Evolutionary conservation across 2,113 vertebrate species (phyloP).

Genomic region (Sula dactylatra): DNA sequence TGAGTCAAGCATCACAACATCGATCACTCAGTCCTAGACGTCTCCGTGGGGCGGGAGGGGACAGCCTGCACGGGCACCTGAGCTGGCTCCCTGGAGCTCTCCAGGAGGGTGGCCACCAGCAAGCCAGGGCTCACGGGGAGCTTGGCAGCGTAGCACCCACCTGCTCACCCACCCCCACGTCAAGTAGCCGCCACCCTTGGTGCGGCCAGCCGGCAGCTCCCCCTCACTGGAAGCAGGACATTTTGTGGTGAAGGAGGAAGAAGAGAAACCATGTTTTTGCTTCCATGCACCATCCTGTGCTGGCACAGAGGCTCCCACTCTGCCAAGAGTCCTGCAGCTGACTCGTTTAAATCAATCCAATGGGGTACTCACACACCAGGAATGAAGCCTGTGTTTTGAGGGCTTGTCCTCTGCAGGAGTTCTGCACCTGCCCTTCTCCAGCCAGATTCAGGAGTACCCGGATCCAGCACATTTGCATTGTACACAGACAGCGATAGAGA

Average conservation of each 20-base stretch:
- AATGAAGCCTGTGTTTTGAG: background rate
- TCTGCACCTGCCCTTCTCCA: background rate
- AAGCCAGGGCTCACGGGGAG: background rate
- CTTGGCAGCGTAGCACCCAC: background rate
- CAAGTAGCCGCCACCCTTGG: background rate
- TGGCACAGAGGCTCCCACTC: background rate
- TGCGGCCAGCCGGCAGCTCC: background rate
- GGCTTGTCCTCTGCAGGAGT: background rate
- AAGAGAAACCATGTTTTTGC: background rate
- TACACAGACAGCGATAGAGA: background rate
- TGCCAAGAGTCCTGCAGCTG: background rate
- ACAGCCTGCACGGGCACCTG: background rate
- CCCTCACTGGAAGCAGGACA: background rate
- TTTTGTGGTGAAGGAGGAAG: background rate
- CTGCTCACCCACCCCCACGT: background rate
- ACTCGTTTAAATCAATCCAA: background rate
- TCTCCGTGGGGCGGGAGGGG: rapidly evolving
- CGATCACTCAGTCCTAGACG: rapidly evolving
- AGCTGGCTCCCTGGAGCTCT: background rate
- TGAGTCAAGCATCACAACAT: background rate
- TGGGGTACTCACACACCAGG: rapidly evolving
- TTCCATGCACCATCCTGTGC: background rate
- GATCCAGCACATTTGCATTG: background rate
- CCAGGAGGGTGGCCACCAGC: background rate
- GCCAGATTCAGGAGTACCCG: background rate